phyloP scores from a whole-genome alignment of 2,113 vertebrate genomes.

The Rhinogobius similis region DNA sequence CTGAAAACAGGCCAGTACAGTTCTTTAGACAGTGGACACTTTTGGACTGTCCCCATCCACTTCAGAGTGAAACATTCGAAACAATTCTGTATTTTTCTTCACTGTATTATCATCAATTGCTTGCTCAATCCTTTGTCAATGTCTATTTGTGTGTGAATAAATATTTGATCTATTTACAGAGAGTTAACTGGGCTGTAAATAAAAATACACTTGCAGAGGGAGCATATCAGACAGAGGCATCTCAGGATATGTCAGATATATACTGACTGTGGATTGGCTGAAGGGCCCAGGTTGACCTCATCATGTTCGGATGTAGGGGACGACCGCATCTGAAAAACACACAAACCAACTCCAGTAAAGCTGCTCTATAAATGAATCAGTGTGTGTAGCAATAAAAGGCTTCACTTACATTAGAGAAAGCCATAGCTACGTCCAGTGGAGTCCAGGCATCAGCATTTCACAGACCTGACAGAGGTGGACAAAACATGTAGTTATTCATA shows the following conservation, averaged over 20 bases:
- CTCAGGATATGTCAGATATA: neutral
- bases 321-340: slow-evolving; percentile 63
- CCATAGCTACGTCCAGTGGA: slow-evolving; percentile 61
- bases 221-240: neutral
- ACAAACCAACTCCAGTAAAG: neutral
- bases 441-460: slow-evolving; percentile 47
- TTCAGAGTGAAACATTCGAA: no score
- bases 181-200: no score
- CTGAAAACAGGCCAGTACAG: no score
- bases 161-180: no score
- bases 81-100: no score
- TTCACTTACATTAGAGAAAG: slow-evolving; percentile 72
- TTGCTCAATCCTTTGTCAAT: no score
- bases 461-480: slow-evolving; percentile 19
- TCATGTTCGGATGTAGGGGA: slow-evolving; percentile 68
- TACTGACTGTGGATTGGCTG: slow-evolving; percentile 97
- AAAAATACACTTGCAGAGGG: neutral
- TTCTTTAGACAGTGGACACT: no score
- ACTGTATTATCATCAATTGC: no score
- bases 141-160: no score
- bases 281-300: slow-evolving; percentile 93
- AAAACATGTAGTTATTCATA: neutral
- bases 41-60: no score
- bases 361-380: neutral
- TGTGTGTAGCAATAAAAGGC: neutral